phyloP scores from a whole-genome alignment of 2,888 invertebrate species.

The Syrista parreyssii region DNA sequence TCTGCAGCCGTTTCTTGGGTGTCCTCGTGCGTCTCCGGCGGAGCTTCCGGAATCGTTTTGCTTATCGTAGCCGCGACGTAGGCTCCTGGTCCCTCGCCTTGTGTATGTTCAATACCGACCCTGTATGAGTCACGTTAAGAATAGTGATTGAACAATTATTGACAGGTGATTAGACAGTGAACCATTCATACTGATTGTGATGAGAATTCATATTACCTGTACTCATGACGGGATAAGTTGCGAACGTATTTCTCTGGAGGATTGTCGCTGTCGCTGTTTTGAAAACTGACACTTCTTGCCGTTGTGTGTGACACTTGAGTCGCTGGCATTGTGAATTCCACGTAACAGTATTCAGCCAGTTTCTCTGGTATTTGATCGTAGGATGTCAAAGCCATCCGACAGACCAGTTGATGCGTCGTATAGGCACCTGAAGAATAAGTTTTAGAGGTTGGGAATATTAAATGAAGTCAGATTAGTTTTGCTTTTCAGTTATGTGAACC shows the following conservation, averaged over 20 bases:
- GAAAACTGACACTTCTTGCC: conserved; percentile 92
- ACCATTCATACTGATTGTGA: neutral
- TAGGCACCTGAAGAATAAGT: conserved; percentile 82
- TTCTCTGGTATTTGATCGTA: conserved; percentile 97
- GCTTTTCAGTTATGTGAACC: neutral
- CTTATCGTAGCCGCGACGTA: conserved; percentile 74
- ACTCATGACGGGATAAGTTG: conserved; percentile 95
- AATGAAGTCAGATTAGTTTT: neutral
- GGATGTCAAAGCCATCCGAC: conserved; percentile 93
- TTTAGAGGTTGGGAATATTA: neutral
- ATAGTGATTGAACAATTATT: neutral
- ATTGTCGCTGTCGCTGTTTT: conserved; percentile 84
- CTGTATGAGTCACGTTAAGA: conserved; percentile 61
- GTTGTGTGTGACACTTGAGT: conserved; percentile 96
- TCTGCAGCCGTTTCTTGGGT: conserved; percentile 66
- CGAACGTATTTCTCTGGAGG: conserved; percentile 99
- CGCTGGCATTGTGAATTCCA: conserved; percentile 99
- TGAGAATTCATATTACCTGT: conserved; percentile 71
- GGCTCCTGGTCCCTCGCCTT: conserved; percentile 77
- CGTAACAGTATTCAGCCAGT: conserved; percentile 87
- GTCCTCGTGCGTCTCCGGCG: conserved; percentile 54
- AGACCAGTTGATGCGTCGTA: conserved; percentile 95
- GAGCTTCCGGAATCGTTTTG: conserved; percentile 58
- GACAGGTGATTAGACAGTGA: neutral
- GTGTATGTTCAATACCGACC: conserved; percentile 91